Base-by-base conservation (phyloP, 2,113 vertebrate species). In the Triplophysa rosa region DNA sequence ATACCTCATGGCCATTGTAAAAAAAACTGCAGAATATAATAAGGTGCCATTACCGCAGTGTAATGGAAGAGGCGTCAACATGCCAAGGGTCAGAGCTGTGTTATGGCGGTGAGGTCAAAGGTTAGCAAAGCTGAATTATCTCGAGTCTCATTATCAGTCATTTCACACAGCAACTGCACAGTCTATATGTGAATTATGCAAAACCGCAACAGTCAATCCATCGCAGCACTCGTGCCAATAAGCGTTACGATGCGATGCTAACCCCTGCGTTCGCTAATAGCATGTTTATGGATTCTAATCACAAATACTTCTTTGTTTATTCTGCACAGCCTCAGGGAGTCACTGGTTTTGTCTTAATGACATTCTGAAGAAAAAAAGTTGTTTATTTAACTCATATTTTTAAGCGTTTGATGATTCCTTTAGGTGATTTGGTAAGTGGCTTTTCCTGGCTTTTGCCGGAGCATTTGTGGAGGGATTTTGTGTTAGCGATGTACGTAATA, bases 191-290 rank as follows among this genome's bases (percentile, higher is more conserved):
- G 74, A 82, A 82, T 76, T 64, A 80, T 84, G 71, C 69, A 64
- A 72, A 83, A 69, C 61, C 45, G 52, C 61, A 64, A 49, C 29
- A 42, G 19, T 76, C 66, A 16, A 77, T 79, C 59, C 23, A 87
- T 90, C 83, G 83, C 91, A 80, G 17, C 71, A 64, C 67, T 80
- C 17, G 21, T 82, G 86, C 89, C 87, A 84, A 86, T 91, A 71
- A 77, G 42, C 72, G 49, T 66, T 82, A 82, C 77, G 52, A 75
- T 83, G 87, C 82, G 65, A 61, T 72, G 67, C 81, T 81, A 84
- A 86, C 40, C 47, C 29, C 58, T 85, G 80, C 33, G 70, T 80
- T 84, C 64, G 70, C 73, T 79, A 69, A 78, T 21, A 4, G 17
- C 17, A 17, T n/a, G 54, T 58, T 45, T 76, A 59, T 47, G 56